These are phyloP conservation scores for Drosophila repletoides DNA, from an alignment of 1,140 invertebrate species.

Conservation along the genomic window DNA sequence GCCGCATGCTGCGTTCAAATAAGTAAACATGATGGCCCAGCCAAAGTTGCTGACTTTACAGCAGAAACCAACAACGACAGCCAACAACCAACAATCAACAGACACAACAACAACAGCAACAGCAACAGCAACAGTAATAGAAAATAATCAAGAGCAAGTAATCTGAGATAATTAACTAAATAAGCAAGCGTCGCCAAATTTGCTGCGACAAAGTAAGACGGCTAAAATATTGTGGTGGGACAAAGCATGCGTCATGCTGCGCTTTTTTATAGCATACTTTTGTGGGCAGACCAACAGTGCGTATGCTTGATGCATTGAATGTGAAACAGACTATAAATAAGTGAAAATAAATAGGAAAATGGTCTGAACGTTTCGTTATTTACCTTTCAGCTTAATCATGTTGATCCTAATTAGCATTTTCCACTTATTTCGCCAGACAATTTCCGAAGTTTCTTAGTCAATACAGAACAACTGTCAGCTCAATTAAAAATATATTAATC, in stretches of 20 bases:
- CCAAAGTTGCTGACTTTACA: constrained; percentile 75
- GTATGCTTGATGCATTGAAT: constrained; percentile 20
- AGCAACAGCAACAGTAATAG: constrained; percentile 40
- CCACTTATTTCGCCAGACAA: no score
- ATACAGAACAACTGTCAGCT: not conserved
- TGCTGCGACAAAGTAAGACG: constrained; percentile 52
- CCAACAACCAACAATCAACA: constrained; percentile 24
- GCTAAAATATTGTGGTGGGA: constrained; percentile 2
- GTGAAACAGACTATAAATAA: not conserved
- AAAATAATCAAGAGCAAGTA: constrained; percentile 79
- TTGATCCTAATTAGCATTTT: no score
- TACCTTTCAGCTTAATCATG: no score
- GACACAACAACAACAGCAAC: not conserved
- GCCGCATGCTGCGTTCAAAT: constrained; percentile 77
- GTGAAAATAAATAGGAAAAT: no score
- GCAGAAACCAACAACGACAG: constrained; percentile 20
- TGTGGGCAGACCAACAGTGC: constrained; percentile 1
- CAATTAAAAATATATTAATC: constrained; percentile 20
- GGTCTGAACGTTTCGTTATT: no score
- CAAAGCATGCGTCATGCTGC: constrained; percentile 11
- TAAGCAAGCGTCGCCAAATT: constrained; percentile 75
- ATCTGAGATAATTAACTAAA: constrained; percentile 78
- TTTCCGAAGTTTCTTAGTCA: no score
- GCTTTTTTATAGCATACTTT: constrained; percentile 11
- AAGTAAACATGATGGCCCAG: constrained; percentile 69